Percentiles rank a stretch among this genome's conserved stretches.
These are phyloP conservation scores for Cistogaster globosa DNA, from an alignment of 2,888 invertebrate species.

Conservation along the genomic window DNA sequence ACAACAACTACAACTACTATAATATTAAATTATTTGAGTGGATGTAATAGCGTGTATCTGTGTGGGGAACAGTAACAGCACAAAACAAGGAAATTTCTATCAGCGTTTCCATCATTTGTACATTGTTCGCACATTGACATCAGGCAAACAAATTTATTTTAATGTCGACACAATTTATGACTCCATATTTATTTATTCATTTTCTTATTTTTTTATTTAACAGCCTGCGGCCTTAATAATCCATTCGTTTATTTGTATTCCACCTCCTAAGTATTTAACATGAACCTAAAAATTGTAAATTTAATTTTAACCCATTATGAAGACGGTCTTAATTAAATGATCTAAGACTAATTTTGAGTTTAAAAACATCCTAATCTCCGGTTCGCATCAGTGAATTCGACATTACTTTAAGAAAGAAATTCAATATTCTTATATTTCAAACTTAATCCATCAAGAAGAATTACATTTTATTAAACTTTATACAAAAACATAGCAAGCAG, in stretches of 20 bases:
- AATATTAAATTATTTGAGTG: slow-evolving; percentile 37
- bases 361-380: too few relatives aligned
- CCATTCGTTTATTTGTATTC: slow-evolving; percentile 38
- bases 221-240: slow-evolving; percentile 52
- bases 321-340: neutral
- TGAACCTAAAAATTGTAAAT: slow-evolving; percentile 11
- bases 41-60: slow-evolving; percentile 29
- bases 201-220: slow-evolving; percentile 17
- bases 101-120: slow-evolving; percentile 68
- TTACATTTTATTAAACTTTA: too few relatives aligned
- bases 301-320: slow-evolving; percentile 47
- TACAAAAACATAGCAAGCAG: too few relatives aligned
- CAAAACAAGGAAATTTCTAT: slow-evolving; percentile 67
- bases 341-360: too few relatives aligned
- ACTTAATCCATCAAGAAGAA: too few relatives aligned
- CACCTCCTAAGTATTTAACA: slow-evolving; percentile 28
- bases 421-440: too few relatives aligned
- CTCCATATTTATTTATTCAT: slow-evolving; percentile 52
- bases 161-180: slow-evolving; percentile 71
- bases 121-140: slow-evolving; percentile 71
- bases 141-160: slow-evolving; percentile 70
- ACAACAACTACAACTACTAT: slow-evolving; percentile 32
- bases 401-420: too few relatives aligned
- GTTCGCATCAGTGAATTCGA: too few relatives aligned
- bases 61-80: slow-evolving; percentile 46